A percentile compares a stretch with the other conserved stretches of the same genome.
Conservation (phyloP, 2,888 invertebrate genomes). For the Parnassius smintheus region DNA sequence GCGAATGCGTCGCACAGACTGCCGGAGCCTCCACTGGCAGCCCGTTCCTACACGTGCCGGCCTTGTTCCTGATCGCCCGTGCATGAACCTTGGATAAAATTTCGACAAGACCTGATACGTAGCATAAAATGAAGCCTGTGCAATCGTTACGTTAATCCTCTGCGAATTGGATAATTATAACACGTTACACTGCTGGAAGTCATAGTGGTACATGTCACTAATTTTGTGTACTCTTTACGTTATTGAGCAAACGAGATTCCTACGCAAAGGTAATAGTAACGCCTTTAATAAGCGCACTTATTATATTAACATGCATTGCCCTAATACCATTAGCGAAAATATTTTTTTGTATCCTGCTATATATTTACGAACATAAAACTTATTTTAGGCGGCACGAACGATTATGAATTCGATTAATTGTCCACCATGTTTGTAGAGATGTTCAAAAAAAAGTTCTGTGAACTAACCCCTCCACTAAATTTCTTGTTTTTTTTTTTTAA, state of each 20-base stretch:
- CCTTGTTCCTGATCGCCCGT: constrained; percentile 61
- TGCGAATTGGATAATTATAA: constrained; percentile 29
- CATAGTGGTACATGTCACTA: constrained; percentile 1
- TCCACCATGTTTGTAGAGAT: too few species aligned
- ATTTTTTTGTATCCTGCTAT: too few species aligned
- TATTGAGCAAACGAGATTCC: neutral
- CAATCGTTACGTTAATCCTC: constrained; percentile 26
- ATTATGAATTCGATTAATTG: too few species aligned
- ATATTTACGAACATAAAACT: too few species aligned
- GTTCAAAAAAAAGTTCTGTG: too few species aligned
- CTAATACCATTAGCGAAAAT: neutral
- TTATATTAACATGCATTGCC: neutral
- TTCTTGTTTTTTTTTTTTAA: too few species aligned
- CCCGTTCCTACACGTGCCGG: constrained; percentile 37
- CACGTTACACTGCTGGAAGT: constrained; percentile 12
- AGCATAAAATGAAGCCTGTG: constrained; percentile 39
- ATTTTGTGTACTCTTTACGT: neutral
- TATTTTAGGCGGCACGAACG: too few species aligned
- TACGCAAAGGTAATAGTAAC: constrained; percentile 8
- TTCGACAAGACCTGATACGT: constrained; percentile 47
- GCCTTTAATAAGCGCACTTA: neutral
- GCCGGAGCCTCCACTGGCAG: constrained; percentile 31
- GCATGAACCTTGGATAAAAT: constrained; percentile 60
- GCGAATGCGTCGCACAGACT: constrained; percentile 57
- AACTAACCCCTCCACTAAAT: too few species aligned